Evolutionary conservation across 2,113 vertebrate genomes (phyloP), one percentile per base, ranked within the genome.

Genomic region (Psophia crepitans): DNA sequence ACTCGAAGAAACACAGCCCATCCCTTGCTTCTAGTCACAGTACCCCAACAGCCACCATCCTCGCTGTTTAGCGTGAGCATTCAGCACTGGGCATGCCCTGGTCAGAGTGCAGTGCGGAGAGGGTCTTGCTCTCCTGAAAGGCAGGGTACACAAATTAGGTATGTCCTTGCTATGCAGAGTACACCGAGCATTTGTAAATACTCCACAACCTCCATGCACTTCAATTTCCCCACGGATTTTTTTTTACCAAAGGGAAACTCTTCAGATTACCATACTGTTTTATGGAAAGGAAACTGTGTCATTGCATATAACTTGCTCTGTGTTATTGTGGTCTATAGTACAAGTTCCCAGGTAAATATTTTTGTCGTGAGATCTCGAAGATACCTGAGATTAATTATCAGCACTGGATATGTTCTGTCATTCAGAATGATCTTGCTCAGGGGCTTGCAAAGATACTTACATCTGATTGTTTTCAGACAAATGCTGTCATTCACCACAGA

Each of bases 1-100:
- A 1, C 15, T 12, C 6, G 48, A 12, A 28, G 66, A 30, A 63
- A 9, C 41, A 15, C 35, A 66, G 19, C 9, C 18, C 0, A 0
- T 14, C 69, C 68, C 58, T 21, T 49, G 32, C 13, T 51, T 19
- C 44, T 23, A n/a, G 7, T 32, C 57, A 13, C 27, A 33, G 65
- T 10, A 65, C 58, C 33, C 20, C 23, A 51, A 6, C 4, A 56
- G 39, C 56, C 66, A 11, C 43, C 21, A 3, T 33, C 18, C 56
- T 79, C 7, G 0, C 33, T 7, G 17, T 43, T 20, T 22, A 20
- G 27, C 49, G 5, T 4, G 46, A 65, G 19, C 26, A 2, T 24
- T 48, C 39, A 15, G 53, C 57, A 14, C 26, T 24, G 75, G 33
- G 10, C 61, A 43, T 7, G 14, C 16, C 5, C 39, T 20, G 20